phyloP scores from a whole-genome alignment of 2,113 vertebrate species.

The Peromyscus polionotus region DNA sequence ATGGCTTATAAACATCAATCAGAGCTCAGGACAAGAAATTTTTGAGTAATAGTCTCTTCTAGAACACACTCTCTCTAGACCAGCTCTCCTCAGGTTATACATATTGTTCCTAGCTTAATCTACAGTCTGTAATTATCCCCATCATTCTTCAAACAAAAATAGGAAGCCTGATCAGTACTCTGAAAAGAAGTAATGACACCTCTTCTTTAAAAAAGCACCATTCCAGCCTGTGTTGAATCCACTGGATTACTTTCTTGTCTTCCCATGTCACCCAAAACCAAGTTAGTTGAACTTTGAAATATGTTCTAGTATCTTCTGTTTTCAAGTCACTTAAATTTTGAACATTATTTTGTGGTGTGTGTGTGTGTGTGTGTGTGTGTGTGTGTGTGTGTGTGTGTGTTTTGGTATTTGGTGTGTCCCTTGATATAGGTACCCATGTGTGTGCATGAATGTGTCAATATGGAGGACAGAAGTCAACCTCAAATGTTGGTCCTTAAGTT shows the following conservation, averaged over 20 bases:
- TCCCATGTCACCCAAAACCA: conserved; percentile 33
- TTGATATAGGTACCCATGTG: not conserved
- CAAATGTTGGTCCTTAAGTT: not conserved
- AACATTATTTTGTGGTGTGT: not conserved
- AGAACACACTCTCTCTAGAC: not conserved
- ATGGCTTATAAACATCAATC: too few species aligned
- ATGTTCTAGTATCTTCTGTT: not conserved
- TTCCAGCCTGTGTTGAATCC: conserved; percentile 5
- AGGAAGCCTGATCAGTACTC: not conserved
- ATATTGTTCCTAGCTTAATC: not conserved
- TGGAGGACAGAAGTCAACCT: not conserved
- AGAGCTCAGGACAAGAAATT: not conserved
- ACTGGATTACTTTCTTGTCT: not conserved
- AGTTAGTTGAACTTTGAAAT: conserved; percentile 25
- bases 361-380: not conserved
- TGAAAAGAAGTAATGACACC: not conserved
- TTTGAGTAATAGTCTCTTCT: not conserved
- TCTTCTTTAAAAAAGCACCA: not conserved
- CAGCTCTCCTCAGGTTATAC: not conserved
- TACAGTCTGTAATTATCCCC: not conserved
- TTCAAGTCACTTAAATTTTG: conserved; percentile 70
- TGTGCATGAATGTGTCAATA: not conserved
- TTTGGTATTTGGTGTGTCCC: not conserved
- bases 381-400: not conserved
- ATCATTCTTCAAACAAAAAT: conserved; percentile 64